Evolutionary conservation across 2,797 vertebrate genomes (phyloP).

Genomic region (Enteromius argenteus): DNA sequence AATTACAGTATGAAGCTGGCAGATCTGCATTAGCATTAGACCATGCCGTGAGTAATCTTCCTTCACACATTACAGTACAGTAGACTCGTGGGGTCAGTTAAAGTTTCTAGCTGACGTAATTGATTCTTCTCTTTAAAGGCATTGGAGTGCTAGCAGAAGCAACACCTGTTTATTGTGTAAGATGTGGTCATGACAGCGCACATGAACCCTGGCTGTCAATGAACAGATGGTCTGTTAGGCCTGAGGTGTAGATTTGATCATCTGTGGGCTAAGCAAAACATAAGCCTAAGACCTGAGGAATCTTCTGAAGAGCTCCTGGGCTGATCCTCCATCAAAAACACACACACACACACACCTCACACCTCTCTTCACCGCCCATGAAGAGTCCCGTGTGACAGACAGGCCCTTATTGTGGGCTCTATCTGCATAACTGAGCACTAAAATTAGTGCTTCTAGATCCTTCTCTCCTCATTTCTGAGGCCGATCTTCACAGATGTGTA

Average conservation of each 20-base stretch:
- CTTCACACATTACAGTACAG: conserved; percentile 18
- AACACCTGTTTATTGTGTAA: conserved; percentile 76
- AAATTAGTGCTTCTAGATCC: conserved; percentile 32
- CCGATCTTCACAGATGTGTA: not conserved
- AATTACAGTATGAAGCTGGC: not conserved
- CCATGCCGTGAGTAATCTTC: not conserved
- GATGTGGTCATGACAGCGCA: conserved; percentile 42
- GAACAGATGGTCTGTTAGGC: conserved; percentile 68
- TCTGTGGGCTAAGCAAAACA: conserved; percentile 71
- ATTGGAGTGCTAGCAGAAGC: not conserved
- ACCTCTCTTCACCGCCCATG: not conserved
- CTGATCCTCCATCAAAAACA: conserved; percentile 16
- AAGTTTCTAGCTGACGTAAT: conserved; percentile 41
- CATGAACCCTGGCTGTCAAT: conserved; percentile 11
- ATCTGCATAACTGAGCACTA: conserved; percentile 49
- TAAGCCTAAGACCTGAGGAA: conserved; percentile 42
- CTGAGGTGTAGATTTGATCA: conserved; percentile 66
- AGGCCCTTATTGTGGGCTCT: conserved; percentile 36
- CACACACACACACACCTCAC: not conserved
- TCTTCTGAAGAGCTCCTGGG: conserved; percentile 1
- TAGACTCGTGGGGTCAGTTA: not conserved
- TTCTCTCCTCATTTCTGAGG: conserved; percentile 18
- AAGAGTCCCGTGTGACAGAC: conserved; percentile 60
- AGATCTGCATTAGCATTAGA: not conserved
- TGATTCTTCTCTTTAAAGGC: conserved; percentile 24